These are phyloP conservation scores for Mixornis gularis DNA, from an alignment of 2,113 vertebrate species.

Conservation along the genomic window DNA sequence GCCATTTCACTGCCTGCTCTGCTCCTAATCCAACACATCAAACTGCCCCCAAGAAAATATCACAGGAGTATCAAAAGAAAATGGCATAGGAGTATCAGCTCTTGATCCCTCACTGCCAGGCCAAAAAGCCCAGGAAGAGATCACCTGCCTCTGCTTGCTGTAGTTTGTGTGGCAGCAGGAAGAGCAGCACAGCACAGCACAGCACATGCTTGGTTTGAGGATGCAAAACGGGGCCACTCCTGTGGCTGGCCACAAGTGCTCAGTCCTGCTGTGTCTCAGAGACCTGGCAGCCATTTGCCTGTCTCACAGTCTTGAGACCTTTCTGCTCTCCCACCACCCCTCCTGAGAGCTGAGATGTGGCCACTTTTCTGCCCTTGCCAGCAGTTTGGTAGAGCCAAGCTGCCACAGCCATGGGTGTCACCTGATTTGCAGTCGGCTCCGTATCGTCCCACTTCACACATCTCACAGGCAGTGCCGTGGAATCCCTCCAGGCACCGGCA, in stretches of 20 bases:
- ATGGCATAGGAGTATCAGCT: too few species aligned
- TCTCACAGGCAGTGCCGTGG: constrained; percentile 91
- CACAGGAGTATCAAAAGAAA: too few species aligned
- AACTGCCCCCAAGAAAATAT: not conserved
- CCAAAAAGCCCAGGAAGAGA: not conserved
- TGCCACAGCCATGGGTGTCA: not conserved
- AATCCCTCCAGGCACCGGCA: constrained; percentile 92
- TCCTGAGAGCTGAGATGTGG: not conserved
- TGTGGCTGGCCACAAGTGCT: not conserved
- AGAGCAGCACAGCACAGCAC: not conserved
- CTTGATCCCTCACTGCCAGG: not conserved
- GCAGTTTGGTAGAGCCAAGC: not conserved
- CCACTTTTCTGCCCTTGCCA: not conserved
- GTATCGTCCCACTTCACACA: constrained; percentile 89
- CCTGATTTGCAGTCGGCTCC: constrained; percentile 82
- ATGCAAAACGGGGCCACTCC: not conserved
- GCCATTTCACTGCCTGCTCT: not conserved
- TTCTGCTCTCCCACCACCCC: not conserved
- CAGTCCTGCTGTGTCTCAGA: not conserved
- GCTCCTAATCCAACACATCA: not conserved
- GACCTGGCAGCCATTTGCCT: not conserved
- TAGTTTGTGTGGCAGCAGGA: not conserved
- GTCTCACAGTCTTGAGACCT: not conserved
- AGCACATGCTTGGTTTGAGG: not conserved
- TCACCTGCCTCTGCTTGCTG: not conserved